Base-by-base conservation (phyloP, 2,113 vertebrate species). In the Psettodes erumei region DNA sequence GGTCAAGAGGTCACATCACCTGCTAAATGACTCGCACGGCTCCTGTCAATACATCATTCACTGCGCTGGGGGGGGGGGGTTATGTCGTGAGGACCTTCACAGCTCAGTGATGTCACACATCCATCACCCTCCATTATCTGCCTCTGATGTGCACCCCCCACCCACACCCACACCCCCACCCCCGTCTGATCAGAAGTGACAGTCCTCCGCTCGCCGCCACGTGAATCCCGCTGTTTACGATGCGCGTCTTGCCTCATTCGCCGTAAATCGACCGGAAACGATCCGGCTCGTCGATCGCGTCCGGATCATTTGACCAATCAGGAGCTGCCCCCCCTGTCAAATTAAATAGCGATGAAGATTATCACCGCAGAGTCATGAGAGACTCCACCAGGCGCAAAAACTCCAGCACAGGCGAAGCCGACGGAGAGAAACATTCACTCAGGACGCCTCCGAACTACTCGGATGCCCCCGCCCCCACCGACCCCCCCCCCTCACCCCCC, bases 1-100 rank as follows among this genome's bases (percentile, higher is more conserved):
- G 77, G 82, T 83, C 42, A 82, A 27, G 38, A 59, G 74, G 81
- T 86, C 79, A 74, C 9, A 11, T 63, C 54, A 25, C 50, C 53
- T 51, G 25, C 37, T 32, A 15, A 82, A 76, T 19, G 9, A 30
- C 64, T 73, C 65, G 19, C 32, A 2, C 54, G 45, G 63, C 28
- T 6, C 5, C 45, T 19, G 27, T 67, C 65, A 56, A 63, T 51
- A 59, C 8, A 67, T 85, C 58, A 45, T 8, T 42, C 32, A 18
- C 21, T n/a, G 30, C 18, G 42, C 27, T 8, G 7, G 35, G 8
- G 16, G 27, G n/a, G 38, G 8, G 33, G 8, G 37, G 37, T 40
- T 33, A 16, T 16, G 37, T 33, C 23, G 19, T 13, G 28, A 15
- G 1, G 71, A 85, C 83, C 67, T 84, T 83, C 77, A 86, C 66